Evolutionary conservation across 2,797 vertebrate species (phyloP).

Genomic region (Bryconaethiops microstoma): DNA sequence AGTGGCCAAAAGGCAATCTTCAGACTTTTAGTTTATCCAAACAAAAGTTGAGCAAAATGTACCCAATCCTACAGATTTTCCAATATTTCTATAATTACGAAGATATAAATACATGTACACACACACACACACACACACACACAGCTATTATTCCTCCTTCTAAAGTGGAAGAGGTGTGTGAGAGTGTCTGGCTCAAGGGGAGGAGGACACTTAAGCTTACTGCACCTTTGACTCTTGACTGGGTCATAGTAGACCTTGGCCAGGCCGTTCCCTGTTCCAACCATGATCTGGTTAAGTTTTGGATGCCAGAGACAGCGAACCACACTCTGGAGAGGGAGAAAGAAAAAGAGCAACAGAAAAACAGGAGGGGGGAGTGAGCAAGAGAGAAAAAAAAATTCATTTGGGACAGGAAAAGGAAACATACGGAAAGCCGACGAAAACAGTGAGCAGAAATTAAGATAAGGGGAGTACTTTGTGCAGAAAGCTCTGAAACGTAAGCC

Average conservation of each 20-base stretch:
- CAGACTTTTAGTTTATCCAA: too few species aligned
- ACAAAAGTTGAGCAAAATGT: too few species aligned
- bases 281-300: slow-evolving; percentile 98
- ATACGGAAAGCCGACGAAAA: slow-evolving; percentile 24
- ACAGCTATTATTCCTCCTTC: slow-evolving; percentile 3
- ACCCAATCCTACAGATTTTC: too few species aligned
- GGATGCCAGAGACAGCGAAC: slow-evolving; percentile 98
- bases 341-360: too few species aligned
- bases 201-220: slow-evolving; percentile 7
- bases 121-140: slow-evolving; percentile 6
- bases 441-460: neutral
- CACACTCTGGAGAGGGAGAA: slow-evolving; percentile 87
- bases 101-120: too few species aligned
- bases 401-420: slow-evolving; percentile 17
- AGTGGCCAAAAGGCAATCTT: too few species aligned
- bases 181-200: neutral
- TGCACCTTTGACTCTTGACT: slow-evolving; percentile 92
- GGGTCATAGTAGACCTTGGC: slow-evolving; percentile 97
- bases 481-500: slow-evolving; percentile 7
- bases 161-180: neutral
- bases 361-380: neutral
- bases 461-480: neutral
- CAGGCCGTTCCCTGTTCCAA: slow-evolving; percentile 92
- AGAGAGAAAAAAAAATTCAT: slow-evolving; percentile 15
- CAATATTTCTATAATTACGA: too few species aligned